phyloP scores from a whole-genome alignment of 2,888 invertebrate species.

The Caenorhabditis sinica region DNA sequence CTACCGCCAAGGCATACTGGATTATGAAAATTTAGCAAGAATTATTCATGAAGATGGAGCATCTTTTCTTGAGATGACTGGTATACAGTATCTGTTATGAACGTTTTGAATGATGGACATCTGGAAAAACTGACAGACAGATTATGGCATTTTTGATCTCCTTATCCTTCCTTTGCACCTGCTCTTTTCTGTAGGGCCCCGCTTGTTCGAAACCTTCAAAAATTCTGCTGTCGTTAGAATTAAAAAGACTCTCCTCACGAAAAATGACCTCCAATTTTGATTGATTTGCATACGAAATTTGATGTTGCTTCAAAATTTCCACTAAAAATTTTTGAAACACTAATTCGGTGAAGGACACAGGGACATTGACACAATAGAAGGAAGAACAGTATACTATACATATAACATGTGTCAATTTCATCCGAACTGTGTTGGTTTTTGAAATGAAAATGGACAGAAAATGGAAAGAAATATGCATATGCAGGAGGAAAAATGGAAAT shows the following conservation, averaged over 20 bases:
- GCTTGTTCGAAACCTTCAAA: neutral
- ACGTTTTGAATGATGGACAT: neutral
- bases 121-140: too few relatives aligned
- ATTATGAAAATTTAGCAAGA: conserved; percentile 13
- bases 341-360: conserved; percentile 38
- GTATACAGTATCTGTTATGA: neutral
- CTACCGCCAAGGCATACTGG: neutral
- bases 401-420: conserved; percentile 46
- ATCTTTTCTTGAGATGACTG: neutral
- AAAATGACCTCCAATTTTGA: conserved; percentile 30
- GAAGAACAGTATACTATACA: neutral
- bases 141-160: too few relatives aligned
- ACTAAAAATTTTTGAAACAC: conserved; percentile 27
- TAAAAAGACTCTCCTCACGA: neutral
- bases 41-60: conserved; percentile 44
- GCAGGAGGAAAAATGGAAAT: conserved; percentile 3
- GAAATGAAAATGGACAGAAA: conserved; percentile 48
- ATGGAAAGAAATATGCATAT: conserved; percentile 1
- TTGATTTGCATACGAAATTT: conserved; percentile 56
- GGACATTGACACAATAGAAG: neutral
- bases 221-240: neutral
- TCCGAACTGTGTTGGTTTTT: too few relatives aligned
- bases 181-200: neutral
- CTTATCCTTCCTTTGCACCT: neutral
- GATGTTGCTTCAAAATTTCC: neutral